Evolutionary conservation across 2,888 invertebrate genomes (phyloP).

Genomic region (Mesochorus sp.): DNA sequence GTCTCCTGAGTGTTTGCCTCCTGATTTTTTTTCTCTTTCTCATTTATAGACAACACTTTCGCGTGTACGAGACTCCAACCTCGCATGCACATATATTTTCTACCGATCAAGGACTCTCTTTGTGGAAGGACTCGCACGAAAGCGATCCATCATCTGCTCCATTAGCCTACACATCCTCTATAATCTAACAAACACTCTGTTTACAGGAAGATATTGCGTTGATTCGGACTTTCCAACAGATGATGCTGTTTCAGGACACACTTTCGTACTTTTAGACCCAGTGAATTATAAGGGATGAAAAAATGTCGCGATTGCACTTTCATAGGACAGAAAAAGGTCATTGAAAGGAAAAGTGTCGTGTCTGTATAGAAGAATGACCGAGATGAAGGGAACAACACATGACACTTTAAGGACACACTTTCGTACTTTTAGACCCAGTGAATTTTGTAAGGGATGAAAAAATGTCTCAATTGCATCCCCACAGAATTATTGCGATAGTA

Average conservation of each 20-base stretch:
- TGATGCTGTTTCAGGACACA: too few relatives aligned
- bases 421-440: too few relatives aligned
- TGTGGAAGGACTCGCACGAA: conserved; percentile 5
- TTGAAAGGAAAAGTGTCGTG: conserved; percentile 58
- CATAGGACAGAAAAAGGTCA: conserved; percentile 31
- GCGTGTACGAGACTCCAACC: neutral
- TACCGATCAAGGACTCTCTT: conserved; percentile 28
- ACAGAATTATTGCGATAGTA: neutral
- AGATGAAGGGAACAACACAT: conserved; percentile 54
- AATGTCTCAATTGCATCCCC: too few relatives aligned
- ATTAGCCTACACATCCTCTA: neutral
- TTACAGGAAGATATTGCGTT: neutral
- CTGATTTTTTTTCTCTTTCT: neutral
- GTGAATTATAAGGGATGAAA: too few relatives aligned
- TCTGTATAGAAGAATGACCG: conserved; percentile 53
- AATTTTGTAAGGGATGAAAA: too few relatives aligned
- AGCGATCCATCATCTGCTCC: conserved; percentile 52
- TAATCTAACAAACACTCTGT: neutral
- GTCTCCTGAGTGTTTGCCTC: neutral
- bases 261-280: too few relatives aligned
- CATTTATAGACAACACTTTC: neutral
- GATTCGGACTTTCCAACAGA: too few relatives aligned
- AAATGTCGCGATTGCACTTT: too few relatives aligned
- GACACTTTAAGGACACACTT: too few relatives aligned
- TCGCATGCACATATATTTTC: neutral